Base-by-base conservation (phyloP, 2,797 vertebrate species). In the Steatocranus sp. region DNA sequence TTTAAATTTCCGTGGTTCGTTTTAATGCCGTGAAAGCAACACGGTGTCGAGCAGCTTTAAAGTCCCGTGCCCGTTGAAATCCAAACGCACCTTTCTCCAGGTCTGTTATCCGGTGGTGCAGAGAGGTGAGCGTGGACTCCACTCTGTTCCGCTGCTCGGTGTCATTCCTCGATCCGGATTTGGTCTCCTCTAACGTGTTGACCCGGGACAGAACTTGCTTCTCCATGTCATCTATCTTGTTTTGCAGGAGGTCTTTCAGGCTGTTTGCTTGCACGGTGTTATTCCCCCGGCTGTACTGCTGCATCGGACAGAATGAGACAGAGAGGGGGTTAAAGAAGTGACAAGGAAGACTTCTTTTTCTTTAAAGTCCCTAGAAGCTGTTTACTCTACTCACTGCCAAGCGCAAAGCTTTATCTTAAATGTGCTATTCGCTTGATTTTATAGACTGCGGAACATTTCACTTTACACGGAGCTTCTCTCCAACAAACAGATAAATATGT, bases 221-320 rank as follows among this genome's bases (percentile, higher is more conserved):
- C 95, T 99, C 98, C 96, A 99, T 96, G 84, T 99, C 98, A 51
- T 99, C 98, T 51, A 99, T 98, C 92, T 99, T 99, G 94, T 96
- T 98, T 90, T 99, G 98, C 88, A 99, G 97, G 82, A 99, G 95
- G 80, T 99, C 98, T 91, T 98, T 98, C 89, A 99, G 96, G 92
- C 97, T 98, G 95, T 96, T 97, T 77, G 97, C 96, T 88, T 98
- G 98, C 91, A 93, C 94, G 46, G 97, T 97, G 88, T 94, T 96
- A 88, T 99, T 99, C 78, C 96, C 97, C 82, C 98, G 95, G 92
- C 97, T 99, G 96, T 98, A 98, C 86, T 98, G 98, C 98, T 99
- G 95, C 90, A 88, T 25, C 27, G 84, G 83, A 84, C 83, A 87
- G 53, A 76, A 36, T 77, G 80, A 83, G 6, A 93, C 86, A 92